Percentiles rank a stretch among this genome's conserved stretches.
Conservation (phyloP, 1,140 invertebrate genomes). For the Pseudomyrmex sp. region DNA sequence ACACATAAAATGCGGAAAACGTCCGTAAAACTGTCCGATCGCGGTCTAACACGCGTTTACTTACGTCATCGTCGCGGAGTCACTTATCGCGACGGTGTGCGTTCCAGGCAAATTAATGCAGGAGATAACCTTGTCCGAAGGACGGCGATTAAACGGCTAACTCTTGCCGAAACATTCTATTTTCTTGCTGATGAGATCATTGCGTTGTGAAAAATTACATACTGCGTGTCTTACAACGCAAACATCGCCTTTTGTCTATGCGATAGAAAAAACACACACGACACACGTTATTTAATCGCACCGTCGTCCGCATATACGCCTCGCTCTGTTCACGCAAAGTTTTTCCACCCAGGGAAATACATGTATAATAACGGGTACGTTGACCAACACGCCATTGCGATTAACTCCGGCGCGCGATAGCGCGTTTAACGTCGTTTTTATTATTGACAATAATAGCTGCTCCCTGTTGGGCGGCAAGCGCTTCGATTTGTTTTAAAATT, state of each 20-base stretch:
- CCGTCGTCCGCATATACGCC: background rate
- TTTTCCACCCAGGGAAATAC: background rate
- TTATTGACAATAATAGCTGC: slow-evolving; percentile 11
- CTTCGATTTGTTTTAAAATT: slow-evolving; percentile 27
- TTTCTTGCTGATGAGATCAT: background rate
- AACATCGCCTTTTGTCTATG: slow-evolving; percentile 23
- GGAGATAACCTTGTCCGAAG: slow-evolving; percentile 63
- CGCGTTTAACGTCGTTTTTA: background rate
- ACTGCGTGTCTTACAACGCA: background rate
- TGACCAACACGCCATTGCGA: background rate
- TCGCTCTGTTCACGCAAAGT: too few relatives aligned
- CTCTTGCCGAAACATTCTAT: slow-evolving; percentile 46
- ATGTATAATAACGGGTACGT: slow-evolving; percentile 27
- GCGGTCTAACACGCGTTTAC: slow-evolving; percentile 48
- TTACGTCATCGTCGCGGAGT: slow-evolving; percentile 57
- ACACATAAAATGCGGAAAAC: slow-evolving; percentile 18
- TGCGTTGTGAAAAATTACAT: slow-evolving; percentile 13
- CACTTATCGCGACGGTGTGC: slow-evolving; percentile 50
- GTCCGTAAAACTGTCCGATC: background rate
- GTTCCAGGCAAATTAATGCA: slow-evolving; percentile 55
- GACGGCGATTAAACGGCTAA: slow-evolving; percentile 48
- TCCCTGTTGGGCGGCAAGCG: background rate
- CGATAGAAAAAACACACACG: slow-evolving; percentile 22
- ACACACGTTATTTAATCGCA: slow-evolving; percentile 46
- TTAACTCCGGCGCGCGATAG: slow-evolving; percentile 32